These are phyloP conservation scores for Trichogramma evanescens DNA, from an alignment of 2,888 invertebrate genomes.

Conservation along the genomic window DNA sequence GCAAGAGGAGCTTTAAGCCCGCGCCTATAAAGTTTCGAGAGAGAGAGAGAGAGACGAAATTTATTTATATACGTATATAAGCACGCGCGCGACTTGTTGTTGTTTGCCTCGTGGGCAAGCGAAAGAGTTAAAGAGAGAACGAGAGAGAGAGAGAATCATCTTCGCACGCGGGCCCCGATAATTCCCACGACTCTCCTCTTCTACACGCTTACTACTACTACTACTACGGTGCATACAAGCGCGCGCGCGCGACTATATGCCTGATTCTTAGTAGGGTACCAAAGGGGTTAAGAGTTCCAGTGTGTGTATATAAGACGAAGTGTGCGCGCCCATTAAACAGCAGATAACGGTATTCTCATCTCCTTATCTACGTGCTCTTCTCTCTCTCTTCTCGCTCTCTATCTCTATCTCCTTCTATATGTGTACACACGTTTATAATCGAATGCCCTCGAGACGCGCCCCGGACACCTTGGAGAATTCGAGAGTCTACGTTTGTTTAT, in stretches of 20 bases:
- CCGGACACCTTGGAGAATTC: slow-evolving; percentile 32
- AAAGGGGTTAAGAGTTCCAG: slow-evolving; percentile 2
- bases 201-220: neutral
- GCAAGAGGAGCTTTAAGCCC: no score
- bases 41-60: neutral
- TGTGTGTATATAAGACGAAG: no score
- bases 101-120: neutral
- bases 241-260: no score
- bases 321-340: slow-evolving; percentile 10
- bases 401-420: no score
- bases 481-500: neutral
- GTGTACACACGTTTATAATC: no score
- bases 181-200: slow-evolving; percentile 15
- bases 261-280: slow-evolving; percentile 7
- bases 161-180: neutral
- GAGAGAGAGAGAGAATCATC: neutral
- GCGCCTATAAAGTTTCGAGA: no score
- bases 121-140: neutral
- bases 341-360: slow-evolving; percentile 8
- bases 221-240: no score
- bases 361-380: slow-evolving; percentile 5
- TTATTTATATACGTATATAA: slow-evolving; percentile 5
- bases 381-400: neutral
- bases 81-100: neutral
- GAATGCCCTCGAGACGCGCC: slow-evolving; percentile 9